Conservation (phyloP, 2,113 vertebrate species). For the Ageneiosus marmoratus region DNA sequence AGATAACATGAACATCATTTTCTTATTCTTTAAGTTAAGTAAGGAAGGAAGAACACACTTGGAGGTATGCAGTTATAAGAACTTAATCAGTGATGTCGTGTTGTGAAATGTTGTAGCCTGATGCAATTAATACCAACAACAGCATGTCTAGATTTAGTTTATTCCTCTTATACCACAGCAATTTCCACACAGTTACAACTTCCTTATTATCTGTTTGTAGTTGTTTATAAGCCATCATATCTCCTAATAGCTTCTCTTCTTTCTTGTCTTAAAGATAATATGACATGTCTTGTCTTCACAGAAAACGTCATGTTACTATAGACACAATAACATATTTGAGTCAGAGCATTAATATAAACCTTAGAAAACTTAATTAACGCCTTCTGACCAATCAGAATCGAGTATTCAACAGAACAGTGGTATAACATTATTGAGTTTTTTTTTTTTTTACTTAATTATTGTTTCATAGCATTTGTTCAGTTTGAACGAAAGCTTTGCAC, state of each 20-base stretch:
- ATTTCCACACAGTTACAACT: neutral
- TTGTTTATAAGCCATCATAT: neutral
- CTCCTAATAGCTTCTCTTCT: neutral
- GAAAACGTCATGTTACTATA: neutral
- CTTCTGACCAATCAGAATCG: no score
- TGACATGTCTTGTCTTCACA: no score
- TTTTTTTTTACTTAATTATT: no score
- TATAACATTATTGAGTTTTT: no score
- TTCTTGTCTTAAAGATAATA: neutral
- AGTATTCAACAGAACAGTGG: no score
- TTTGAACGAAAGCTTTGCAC: no score
- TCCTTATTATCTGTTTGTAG: neutral
- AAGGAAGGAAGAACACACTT: neutral
- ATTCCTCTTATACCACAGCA: neutral
- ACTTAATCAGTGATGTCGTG: neutral
- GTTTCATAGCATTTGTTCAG: no score
- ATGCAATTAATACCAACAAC: neutral
- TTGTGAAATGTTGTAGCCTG: neutral
- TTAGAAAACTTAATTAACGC: no score
- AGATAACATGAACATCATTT: neutral
- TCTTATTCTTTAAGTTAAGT: neutral
- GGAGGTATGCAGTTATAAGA: neutral
- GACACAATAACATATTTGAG: neutral
- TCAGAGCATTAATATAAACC: neutral
- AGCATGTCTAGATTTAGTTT: neutral